phyloP scores from a whole-genome alignment of 2,888 invertebrate species.

The Doris montereyensis region DNA sequence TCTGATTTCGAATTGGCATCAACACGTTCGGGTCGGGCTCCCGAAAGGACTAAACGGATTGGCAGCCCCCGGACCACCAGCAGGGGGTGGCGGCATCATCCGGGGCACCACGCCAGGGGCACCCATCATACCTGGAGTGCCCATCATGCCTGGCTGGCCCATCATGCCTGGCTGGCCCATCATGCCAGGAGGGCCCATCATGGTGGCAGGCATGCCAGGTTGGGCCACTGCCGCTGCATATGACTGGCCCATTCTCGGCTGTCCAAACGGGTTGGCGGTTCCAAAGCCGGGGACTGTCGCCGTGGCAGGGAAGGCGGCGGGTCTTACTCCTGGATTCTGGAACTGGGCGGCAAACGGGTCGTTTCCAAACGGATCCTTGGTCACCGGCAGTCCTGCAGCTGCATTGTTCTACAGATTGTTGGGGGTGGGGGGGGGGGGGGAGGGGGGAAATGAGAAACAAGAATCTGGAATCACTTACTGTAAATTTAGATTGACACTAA shows the following conservation, averaged over 20 bases:
- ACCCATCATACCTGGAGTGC: slow-evolving; percentile 32
- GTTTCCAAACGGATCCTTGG: slow-evolving; percentile 52
- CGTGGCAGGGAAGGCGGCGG: not conserved
- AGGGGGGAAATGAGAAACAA: too few relatives aligned
- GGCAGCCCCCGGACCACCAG: slow-evolving; percentile 35
- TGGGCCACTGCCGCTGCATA: slow-evolving; percentile 33
- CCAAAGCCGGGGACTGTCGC: not conserved
- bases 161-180: slow-evolving; percentile 32
- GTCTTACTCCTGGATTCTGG: slow-evolving; percentile 22
- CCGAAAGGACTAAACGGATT: slow-evolving; percentile 47
- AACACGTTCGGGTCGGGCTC: slow-evolving; percentile 26
- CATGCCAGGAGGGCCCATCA: not conserved
- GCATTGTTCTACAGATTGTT: too few relatives aligned
- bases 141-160: slow-evolving; percentile 35
- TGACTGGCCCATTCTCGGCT: slow-evolving; percentile 8
- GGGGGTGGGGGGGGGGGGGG: too few relatives aligned
- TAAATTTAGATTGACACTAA: too few relatives aligned
- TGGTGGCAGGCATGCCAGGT: slow-evolving; percentile 5
- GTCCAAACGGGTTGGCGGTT: slow-evolving; percentile 31
- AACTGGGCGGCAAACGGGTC: slow-evolving; percentile 47
- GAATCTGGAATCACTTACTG: too few relatives aligned
- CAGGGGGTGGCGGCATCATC: slow-evolving; percentile 23
- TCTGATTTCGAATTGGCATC: slow-evolving; percentile 38
- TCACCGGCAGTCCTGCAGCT: slow-evolving; percentile 42
- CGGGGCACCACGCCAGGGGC: slow-evolving; percentile 44